Conservation (phyloP, 1,140 invertebrate species). For the Sinella curviseta region DNA sequence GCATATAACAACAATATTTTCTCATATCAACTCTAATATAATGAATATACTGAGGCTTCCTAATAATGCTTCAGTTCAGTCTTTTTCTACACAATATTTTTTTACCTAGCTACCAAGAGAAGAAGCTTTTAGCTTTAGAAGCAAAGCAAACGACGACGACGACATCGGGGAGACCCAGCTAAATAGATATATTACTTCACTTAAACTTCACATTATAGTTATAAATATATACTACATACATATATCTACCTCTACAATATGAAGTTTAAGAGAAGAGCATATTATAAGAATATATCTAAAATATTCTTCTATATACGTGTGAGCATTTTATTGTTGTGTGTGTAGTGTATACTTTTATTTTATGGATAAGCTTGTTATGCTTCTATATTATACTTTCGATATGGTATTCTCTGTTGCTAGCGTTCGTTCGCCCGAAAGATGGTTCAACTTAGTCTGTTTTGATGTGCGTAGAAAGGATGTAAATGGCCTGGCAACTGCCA, state of each 20-base stretch:
- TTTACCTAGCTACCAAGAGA: constrained; percentile 1
- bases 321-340: no score
- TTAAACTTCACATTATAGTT: background rate
- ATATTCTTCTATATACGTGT: no score
- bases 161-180: background rate
- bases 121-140: background rate
- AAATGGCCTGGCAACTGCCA: constrained; percentile 45
- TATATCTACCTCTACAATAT: no score
- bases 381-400: background rate
- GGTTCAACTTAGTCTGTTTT: constrained; percentile 43
- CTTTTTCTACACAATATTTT: background rate
- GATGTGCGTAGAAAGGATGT: constrained; percentile 46
- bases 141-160: background rate
- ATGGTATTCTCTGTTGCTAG: constrained; percentile 19
- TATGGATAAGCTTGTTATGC: constrained; percentile 14
- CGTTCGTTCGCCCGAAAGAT: constrained; percentile 33
- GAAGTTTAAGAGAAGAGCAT: no score
- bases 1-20: background rate
- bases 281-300: no score
- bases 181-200: background rate
- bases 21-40: background rate
- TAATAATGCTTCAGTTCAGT: background rate
- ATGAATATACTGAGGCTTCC: background rate
- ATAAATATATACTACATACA: background rate
- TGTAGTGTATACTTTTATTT: no score